These are phyloP conservation scores for Dermatemys mawii DNA, from an alignment of 2,113 vertebrate genomes.

Conservation along the genomic window DNA sequence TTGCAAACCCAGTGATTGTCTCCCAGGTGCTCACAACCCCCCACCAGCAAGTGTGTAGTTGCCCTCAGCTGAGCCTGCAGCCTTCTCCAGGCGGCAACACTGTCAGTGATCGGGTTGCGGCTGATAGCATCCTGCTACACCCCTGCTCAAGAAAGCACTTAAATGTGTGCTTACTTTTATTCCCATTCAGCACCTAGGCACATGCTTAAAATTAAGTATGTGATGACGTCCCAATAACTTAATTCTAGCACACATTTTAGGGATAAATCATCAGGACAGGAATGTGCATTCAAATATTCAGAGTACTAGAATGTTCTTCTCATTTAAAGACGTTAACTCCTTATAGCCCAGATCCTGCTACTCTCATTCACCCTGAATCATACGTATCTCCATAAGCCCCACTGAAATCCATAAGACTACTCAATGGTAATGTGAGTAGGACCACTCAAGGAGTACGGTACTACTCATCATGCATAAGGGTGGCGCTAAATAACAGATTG, in stretches of 20 bases:
- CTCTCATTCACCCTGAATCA: not conserved
- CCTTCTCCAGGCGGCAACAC: too few species aligned
- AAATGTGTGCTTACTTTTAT: not conserved
- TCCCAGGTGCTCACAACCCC: too few species aligned
- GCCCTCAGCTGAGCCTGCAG: too few species aligned
- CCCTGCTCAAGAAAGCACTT: not conserved
- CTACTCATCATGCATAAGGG: not conserved
- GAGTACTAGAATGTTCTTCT: not conserved
- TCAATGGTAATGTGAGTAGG: not conserved
- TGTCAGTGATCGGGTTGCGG: too few species aligned
- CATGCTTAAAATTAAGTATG: too few species aligned
- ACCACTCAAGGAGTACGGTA: not conserved
- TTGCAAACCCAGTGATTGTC: too few species aligned
- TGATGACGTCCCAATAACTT: not conserved
- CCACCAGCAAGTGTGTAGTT: too few species aligned
- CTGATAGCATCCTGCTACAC: too few species aligned
- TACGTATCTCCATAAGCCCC: not conserved
- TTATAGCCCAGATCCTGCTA: not conserved
- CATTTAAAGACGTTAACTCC: constrained; percentile 34
- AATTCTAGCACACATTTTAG: not conserved
- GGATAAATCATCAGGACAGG: not conserved
- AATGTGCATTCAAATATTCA: not conserved
- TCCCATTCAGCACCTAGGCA: not conserved
- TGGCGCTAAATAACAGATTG: not conserved
- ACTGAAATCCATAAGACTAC: not conserved